Conservation (phyloP, 1,140 invertebrate species). For the Temnothorax curvispinosus region DNA sequence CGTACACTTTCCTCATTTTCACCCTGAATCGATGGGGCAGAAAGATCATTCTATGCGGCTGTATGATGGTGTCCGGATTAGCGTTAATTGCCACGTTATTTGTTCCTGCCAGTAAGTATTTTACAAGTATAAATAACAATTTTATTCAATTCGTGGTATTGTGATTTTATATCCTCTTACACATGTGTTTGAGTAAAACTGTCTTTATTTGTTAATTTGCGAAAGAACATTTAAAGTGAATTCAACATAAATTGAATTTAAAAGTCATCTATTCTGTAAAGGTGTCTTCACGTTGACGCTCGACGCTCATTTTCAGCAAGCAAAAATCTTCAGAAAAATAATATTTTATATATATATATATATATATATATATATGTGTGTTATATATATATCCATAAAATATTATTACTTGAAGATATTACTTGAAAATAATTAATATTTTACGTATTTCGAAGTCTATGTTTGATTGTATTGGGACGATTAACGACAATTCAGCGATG, state of each 20-base stretch:
- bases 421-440: too few species aligned
- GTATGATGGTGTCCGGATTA: conserved; percentile 90
- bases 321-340: too few species aligned
- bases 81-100: conserved; percentile 87
- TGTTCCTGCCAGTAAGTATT: conserved; percentile 87
- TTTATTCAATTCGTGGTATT: not conserved
- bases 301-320: too few species aligned
- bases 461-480: too few species aligned
- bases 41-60: conserved; percentile 89
- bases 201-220: not conserved
- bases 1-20: conserved; percentile 90
- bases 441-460: too few species aligned
- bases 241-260: not conserved
- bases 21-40: conserved; percentile 91
- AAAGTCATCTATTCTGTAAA: not conserved
- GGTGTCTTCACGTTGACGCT: too few species aligned
- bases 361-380: too few species aligned
- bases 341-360: too few species aligned
- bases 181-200: not conserved
- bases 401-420: too few species aligned
- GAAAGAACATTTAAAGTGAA: not conserved
- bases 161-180: not conserved
- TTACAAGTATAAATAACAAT: not conserved
- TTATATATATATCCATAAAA: too few species aligned
- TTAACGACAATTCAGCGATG: too few species aligned